phyloP scores from a whole-genome alignment of 2,888 invertebrate species.

The Azorinus chamasolen region DNA sequence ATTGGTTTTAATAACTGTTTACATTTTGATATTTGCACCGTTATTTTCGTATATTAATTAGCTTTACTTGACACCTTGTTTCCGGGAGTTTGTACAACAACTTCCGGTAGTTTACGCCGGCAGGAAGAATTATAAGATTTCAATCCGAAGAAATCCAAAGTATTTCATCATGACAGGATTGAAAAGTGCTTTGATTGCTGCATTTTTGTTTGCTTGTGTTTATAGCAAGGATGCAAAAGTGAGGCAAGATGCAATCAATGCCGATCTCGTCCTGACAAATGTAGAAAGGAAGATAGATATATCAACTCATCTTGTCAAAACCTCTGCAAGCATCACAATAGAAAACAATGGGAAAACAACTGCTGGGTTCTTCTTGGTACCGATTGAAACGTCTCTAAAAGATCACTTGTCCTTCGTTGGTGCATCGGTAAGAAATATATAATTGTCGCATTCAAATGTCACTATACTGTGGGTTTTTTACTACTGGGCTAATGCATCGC shows the following conservation, averaged over 20 bases:
- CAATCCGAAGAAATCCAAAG: constrained; percentile 34
- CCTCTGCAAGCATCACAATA: constrained; percentile 92
- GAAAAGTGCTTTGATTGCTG: background rate
- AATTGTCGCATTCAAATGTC: too few species aligned
- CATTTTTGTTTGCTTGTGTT: constrained; percentile 18
- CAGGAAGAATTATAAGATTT: background rate
- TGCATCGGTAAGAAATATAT: constrained; percentile 88
- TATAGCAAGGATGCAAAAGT: constrained; percentile 64
- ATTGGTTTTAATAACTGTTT: background rate
- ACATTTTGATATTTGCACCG: too few species aligned
- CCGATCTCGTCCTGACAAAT: constrained; percentile 88
- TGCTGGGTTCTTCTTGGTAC: constrained; percentile 91
- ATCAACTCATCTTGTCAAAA: constrained; percentile 95
- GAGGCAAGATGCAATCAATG: constrained; percentile 77
- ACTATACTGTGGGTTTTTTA: too few species aligned
- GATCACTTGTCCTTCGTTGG: constrained; percentile 92
- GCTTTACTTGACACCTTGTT: constrained; percentile 51
- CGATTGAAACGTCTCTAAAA: constrained; percentile 90
- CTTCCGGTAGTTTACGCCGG: constrained; percentile 56
- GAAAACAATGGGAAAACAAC: constrained; percentile 93
- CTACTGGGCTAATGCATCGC: too few species aligned
- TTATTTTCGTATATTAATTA: background rate
- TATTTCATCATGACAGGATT: constrained; percentile 4
- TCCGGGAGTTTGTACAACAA: constrained; percentile 59
- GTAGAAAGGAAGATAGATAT: constrained; percentile 95